phyloP scores from a whole-genome alignment of 2,113 vertebrate species.

The Hydrochoerus hydrochaeris region DNA sequence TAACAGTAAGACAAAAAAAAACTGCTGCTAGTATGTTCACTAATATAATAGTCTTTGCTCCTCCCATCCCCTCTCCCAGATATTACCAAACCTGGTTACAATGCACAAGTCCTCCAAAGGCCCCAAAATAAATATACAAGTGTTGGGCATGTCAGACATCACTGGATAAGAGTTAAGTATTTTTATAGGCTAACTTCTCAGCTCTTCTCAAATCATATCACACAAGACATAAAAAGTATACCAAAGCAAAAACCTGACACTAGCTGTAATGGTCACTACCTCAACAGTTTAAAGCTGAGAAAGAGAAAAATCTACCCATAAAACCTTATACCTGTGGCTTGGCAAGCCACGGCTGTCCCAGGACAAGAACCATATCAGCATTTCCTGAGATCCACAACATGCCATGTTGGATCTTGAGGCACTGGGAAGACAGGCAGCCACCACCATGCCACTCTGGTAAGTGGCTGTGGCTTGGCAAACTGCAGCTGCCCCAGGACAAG shows the following conservation, averaged over 20 bases:
- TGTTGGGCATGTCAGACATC: neutral
- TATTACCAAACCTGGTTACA: neutral
- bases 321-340: neutral
- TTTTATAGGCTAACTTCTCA: neutral
- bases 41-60: neutral
- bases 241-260: constrained; percentile 6
- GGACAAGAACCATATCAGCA: too few species aligned
- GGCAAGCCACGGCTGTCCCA: too few species aligned
- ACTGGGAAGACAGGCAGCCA: too few species aligned
- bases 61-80: neutral
- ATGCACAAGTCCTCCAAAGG: neutral
- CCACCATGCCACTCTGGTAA: too few species aligned
- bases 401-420: too few species aligned
- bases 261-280: neutral
- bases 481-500: too few species aligned
- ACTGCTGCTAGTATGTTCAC: neutral
- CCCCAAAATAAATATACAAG: neutral
- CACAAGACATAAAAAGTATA: neutral
- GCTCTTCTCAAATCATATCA: neutral
- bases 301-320: neutral
- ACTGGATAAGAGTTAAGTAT: neutral
- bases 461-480: too few species aligned
- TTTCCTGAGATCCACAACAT: too few species aligned
- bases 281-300: constrained; percentile 4
- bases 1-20: neutral